phyloP scores from a whole-genome alignment of 2,888 invertebrate genomes.

The Lasioglossum figueresi region DNA sequence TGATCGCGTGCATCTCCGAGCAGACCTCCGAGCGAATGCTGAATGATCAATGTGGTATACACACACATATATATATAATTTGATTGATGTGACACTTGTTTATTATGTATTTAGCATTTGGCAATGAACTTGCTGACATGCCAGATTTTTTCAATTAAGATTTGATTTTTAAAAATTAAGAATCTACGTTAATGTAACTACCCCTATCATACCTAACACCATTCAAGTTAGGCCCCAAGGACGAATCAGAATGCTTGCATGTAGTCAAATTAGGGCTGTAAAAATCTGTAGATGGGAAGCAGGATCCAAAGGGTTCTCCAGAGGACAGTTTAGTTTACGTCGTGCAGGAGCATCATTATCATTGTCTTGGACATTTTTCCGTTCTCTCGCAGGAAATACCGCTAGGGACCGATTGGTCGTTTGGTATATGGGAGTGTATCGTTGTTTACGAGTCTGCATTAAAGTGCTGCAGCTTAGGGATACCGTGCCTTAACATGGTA shows the following conservation, averaged over 20 bases:
- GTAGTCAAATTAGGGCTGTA: neutral
- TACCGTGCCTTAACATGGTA: neutral
- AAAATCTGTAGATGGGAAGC: conserved; percentile 23
- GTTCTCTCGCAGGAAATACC: conserved; percentile 38
- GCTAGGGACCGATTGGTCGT: conserved; percentile 64
- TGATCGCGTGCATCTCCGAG: neutral
- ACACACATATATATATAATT: neutral
- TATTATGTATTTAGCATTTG: neutral
- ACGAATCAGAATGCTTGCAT: neutral
- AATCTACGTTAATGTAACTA: too few relatives aligned
- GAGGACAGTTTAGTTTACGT: conserved; percentile 53
- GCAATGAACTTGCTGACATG: neutral
- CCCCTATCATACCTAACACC: neutral
- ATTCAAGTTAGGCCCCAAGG: neutral
- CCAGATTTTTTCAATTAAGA: neutral
- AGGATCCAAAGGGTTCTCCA: conserved; percentile 39
- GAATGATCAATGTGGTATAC: neutral
- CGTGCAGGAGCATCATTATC: conserved; percentile 60
- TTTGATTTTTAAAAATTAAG: too few relatives aligned
- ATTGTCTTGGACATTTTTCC: conserved; percentile 44
- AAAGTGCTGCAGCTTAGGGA: conserved; percentile 35
- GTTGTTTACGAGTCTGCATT: conserved; percentile 57
- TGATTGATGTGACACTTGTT: neutral
- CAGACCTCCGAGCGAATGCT: neutral
- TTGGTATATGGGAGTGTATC: conserved; percentile 38